Evolutionary conservation across 37 sponge, comb jelly and placozoan species (phyloP).

Genomic region (Corticium candelabrum): DNA sequence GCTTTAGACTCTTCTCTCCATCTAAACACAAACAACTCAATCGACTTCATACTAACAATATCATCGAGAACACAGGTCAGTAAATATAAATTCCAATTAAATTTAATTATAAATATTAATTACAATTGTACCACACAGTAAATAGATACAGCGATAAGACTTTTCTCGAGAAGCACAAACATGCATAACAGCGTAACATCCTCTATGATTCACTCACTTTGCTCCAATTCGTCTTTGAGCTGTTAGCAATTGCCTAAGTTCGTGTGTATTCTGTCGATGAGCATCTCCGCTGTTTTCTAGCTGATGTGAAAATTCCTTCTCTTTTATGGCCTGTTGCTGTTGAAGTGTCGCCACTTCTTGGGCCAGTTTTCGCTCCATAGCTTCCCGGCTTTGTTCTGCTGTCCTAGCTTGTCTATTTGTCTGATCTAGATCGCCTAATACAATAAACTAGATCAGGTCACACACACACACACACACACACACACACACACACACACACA

Average conservation of each 20-base stretch:
- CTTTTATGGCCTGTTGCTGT: constrained; percentile 22
- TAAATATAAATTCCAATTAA: no score
- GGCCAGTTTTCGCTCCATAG: constrained; percentile 20
- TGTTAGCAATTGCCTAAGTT: constrained; percentile 36
- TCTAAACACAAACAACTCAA: constrained; percentile 10
- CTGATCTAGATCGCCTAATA: no score
- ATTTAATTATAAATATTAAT: no score
- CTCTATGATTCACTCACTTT: constrained; percentile 12
- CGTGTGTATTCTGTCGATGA: constrained; percentile 30
- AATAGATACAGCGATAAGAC: no score
- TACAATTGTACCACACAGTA: no score
- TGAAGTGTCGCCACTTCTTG: constrained; percentile 19
- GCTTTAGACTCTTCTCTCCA: constrained; percentile 66
- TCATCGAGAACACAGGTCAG: no score
- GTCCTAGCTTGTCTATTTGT: constrained; percentile 17
- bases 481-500: no score
- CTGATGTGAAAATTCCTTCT: constrained; percentile 28
- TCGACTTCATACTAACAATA: no score
- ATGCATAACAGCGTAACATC: no score
- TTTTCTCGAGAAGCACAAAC: no score
- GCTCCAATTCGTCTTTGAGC: constrained; percentile 33
- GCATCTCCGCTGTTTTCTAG: constrained; percentile 31
- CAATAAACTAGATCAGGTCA: no score
- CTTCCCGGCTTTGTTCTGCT: constrained; percentile 25
- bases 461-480: no score